Base-by-base conservation (phyloP, 2,888 invertebrate species). In the Chaetogeoica ovagalla region DNA sequence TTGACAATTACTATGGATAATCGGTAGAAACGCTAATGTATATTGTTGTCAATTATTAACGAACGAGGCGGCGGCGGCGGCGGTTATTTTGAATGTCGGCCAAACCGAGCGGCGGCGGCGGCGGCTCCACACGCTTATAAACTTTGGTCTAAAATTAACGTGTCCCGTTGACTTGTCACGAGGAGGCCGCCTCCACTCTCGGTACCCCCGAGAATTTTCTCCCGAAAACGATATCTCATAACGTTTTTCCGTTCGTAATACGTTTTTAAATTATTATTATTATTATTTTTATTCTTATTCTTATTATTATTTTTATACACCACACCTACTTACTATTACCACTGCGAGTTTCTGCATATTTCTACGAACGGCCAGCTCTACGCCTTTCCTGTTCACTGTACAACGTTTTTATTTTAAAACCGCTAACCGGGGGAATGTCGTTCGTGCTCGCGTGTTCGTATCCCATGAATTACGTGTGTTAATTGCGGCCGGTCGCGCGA, bases 381-480 rank as follows among this genome's bases (percentile, higher is more conserved):
- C 30, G 30, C 30, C 30, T 30, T 30, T 30, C 30, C 30, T 30
- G 30, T 4, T 30, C 30, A 2, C 30, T 4, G 30, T 30, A 30
- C 30, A 30, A 30, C 30, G n/a, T n/a, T n/a, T n/a, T n/a, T n/a
- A n/a, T n/a, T n/a, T n/a, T n/a, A n/a, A n/a, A 30, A 30, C 30
- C 30, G 4, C 30, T 4, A 30, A 1, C 30, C 19, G 17, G 23
- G 19, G 21, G 30, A n/a, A 37, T 30, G 30, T 11, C n/a, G 23
- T 77, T 77, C 65, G 65, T 75, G 74, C 11, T 75, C 19, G 77
- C 77, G 55, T 77, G 77, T 77, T 63, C 37, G 23, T 70, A 77
- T 23, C 62, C 62, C 77, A 77, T 77, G 77, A 77, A 77, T 77
- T 77, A 77, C 52, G 77, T 77, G 77, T 77, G 77, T 77, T 77